Base-by-base conservation (phyloP, 2,888 invertebrate species). In the Linyphia triangularis region DNA sequence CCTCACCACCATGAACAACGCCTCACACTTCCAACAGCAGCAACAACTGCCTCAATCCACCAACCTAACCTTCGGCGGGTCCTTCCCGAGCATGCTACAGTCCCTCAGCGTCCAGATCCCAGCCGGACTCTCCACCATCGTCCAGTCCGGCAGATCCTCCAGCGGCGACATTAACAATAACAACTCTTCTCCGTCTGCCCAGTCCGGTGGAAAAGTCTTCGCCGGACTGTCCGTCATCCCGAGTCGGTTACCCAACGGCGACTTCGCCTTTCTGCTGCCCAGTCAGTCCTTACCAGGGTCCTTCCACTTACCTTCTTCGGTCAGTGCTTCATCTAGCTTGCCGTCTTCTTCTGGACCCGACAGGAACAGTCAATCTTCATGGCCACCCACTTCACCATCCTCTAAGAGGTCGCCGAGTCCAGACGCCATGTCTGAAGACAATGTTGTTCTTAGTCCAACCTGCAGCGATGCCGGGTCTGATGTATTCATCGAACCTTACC, bases 1-100 rank as follows among this genome's bases (percentile, higher is more conserved):
- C 92, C 92, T 94, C 72, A 94, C 93, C 89, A 93, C 90, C 33
- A 85, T 91, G 51, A 90, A 67, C 94, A 92, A 79, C 10, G 79
- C 86, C 0, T 28, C 81, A 0, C 93, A 93, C 90, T 81, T 81
- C 69, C 84, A 83, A 19, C 77, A 69, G 30, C 94, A 84, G 16
- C 40, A 73, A n/a, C 72, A 75, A 93, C n/a, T n/a, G n/a, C 91
- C 93, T 19, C 83, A 89, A n/a, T 69, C 81, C 3, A 26, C 70
- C 13, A 89, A 77, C 57, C 67, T 85, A 33, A 70, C 61, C 2
- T 82, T 85, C 40, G 72, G 75, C 24, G 69, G 63, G 0, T 75
- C 88, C 63, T 90, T 90, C 61, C 90, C 90, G 2, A 85, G 89
- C 63, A 90, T 90, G 90, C 63, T 90, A 19, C 90, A 90, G 30